Evolutionary conservation across 1,140 invertebrate genomes (phyloP).

Genomic region (Helicoverpa zea): DNA sequence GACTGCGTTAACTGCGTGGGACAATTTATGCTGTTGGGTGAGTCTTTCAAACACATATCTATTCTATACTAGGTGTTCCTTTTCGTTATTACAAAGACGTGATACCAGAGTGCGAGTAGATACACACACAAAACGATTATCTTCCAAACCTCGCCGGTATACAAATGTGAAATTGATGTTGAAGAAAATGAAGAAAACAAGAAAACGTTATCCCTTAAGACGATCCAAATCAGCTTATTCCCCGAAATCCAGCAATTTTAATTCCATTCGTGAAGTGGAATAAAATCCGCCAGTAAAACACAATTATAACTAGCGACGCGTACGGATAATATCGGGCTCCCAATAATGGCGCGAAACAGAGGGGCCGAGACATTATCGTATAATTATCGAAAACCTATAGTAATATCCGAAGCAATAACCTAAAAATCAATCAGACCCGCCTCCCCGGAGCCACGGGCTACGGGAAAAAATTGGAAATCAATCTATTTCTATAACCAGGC

Average conservation of each 20-base stretch:
- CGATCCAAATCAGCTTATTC: background rate
- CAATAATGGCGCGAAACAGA: constrained; percentile 40
- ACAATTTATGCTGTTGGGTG: too few species aligned
- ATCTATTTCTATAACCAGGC: constrained; percentile 81
- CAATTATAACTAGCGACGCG: constrained; percentile 37
- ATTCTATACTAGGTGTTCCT: too few species aligned
- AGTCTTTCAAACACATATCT: too few species aligned
- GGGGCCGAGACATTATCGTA: constrained; percentile 44
- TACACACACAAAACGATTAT: too few species aligned
- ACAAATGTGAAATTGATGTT: background rate
- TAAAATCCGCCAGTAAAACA: constrained; percentile 16
- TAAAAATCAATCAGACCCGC: constrained; percentile 75
- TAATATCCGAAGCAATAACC: constrained; percentile 66
- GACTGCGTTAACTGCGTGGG: too few species aligned
- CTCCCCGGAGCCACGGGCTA: constrained; percentile 50
- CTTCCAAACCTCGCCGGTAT: background rate
- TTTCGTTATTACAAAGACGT: too few species aligned
- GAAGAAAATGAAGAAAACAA: background rate
- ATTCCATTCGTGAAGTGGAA: constrained; percentile 1
- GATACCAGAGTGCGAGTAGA: too few species aligned
- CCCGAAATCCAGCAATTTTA: constrained; percentile 18
- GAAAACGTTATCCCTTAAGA: background rate
- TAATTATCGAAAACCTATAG: constrained; percentile 54
- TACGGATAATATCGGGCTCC: constrained; percentile 38
- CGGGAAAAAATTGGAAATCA: constrained; percentile 79